Evolutionary conservation across 2,113 vertebrate species (phyloP).

Genomic region (Apistogramma diplotaenia): DNA sequence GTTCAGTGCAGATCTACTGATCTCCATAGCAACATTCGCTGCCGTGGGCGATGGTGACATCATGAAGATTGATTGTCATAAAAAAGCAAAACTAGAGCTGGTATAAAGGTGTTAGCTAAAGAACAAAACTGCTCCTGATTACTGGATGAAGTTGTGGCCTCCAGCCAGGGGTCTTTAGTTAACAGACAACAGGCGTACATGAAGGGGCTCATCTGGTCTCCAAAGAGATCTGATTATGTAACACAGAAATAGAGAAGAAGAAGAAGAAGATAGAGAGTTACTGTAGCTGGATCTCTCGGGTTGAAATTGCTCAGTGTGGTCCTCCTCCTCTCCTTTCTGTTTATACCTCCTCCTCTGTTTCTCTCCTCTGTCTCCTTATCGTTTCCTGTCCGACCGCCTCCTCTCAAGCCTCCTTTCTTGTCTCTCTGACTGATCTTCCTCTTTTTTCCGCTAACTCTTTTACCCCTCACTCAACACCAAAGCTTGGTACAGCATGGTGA

Average conservation of each 20-base stretch:
- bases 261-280: not conserved
- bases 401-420: conserved; percentile 28
- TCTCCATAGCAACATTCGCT: conserved; percentile 72
- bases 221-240: conserved; percentile 46
- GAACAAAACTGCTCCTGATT: not conserved
- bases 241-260: conserved; percentile 16
- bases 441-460: conserved; percentile 22
- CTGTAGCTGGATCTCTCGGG: conserved; percentile 31
- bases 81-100: conserved; percentile 37
- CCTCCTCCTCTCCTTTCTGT: conserved; percentile 26
- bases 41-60: conserved; percentile 68
- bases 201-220: conserved; percentile 26
- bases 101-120: conserved; percentile 29
- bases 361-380: conserved; percentile 34
- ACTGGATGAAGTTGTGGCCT: not conserved
- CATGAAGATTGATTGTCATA: conserved; percentile 70
- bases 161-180: conserved; percentile 18
- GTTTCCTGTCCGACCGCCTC: conserved; percentile 24
- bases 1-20: conserved; percentile 63
- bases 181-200: conserved; percentile 18
- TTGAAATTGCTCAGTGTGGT: conserved; percentile 17
- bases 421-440: conserved; percentile 31
- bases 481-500: conserved; percentile 12
- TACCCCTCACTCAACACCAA: conserved; percentile 37
- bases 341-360: conserved; percentile 22